Evolutionary conservation across 2,888 invertebrate species (phyloP).

Genomic region (Ecliptopera silaceata): DNA sequence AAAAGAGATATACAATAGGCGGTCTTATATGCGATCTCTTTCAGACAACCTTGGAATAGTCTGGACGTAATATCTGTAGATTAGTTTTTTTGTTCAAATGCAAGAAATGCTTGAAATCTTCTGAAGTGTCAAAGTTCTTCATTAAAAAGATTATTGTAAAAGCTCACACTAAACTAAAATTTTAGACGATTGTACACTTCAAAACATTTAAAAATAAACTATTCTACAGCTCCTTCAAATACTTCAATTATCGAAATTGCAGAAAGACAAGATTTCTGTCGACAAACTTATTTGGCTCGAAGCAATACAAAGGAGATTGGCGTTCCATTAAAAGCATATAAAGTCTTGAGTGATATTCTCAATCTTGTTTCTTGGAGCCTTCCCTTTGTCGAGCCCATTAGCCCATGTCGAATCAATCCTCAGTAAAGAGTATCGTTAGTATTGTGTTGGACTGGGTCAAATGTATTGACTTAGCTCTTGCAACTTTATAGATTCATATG

Average conservation of each 20-base stretch:
- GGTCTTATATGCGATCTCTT: no score
- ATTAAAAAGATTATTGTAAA: no score
- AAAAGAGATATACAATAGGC: no score
- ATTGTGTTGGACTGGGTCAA: slow-evolving; percentile 17
- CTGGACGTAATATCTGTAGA: no score
- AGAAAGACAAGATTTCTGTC: background rate
- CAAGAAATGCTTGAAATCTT: no score
- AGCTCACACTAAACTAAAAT: no score
- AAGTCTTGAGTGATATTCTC: slow-evolving; percentile 25
- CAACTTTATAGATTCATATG: no score
- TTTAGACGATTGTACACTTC: no score
- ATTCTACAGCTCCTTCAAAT: background rate
- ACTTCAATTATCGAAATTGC: background rate
- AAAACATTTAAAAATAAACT: background rate
- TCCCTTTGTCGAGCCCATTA: slow-evolving; percentile 33
- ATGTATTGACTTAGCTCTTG: background rate
- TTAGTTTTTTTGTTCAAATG: no score
- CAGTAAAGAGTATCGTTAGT: slow-evolving; percentile 32
- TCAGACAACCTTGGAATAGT: no score
- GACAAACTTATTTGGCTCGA: background rate
- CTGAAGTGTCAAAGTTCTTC: no score
- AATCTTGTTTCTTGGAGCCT: slow-evolving; percentile 27
- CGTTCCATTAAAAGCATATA: slow-evolving; percentile 29
- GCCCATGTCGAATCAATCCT: slow-evolving; percentile 24
- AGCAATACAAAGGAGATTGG: slow-evolving; percentile 22